A percentile compares a stretch with the other conserved stretches of the same genome.
Evolutionary conservation across 2,888 invertebrate species (phyloP).

Genomic region (Petrolisthes cinctipes): DNA sequence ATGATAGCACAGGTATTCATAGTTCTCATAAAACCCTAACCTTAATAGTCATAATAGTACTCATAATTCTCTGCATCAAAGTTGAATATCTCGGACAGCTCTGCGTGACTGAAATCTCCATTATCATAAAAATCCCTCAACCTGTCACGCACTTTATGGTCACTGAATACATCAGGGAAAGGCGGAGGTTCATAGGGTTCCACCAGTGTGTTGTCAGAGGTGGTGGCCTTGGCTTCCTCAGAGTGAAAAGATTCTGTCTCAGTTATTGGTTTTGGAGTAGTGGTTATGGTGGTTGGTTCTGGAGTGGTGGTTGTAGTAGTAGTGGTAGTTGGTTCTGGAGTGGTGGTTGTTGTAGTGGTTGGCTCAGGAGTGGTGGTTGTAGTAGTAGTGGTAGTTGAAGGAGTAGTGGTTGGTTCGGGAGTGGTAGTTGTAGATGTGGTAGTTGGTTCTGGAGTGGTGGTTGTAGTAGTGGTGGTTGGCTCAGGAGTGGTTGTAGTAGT

Average conservation of each 20-base stretch:
- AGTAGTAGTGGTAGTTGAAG: slow-evolving; percentile 3
- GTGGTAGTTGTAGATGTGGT: slow-evolving; percentile 20
- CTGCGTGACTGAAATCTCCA: slow-evolving; percentile 58
- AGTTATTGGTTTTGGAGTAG: slow-evolving; percentile 21
- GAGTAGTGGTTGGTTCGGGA: not conserved
- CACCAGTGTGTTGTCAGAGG: slow-evolving; percentile 2
- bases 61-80: slow-evolving; percentile 59
- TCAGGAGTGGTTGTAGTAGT: not conserved
- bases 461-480: not conserved
- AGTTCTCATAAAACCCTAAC: slow-evolving; percentile 30
- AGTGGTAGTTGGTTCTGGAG: not conserved
- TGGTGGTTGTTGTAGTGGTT: slow-evolving; percentile 1
- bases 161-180: slow-evolving; percentile 58
- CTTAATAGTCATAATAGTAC: slow-evolving; percentile 34
- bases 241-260: not conserved
- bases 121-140: slow-evolving; percentile 50
- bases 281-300: not conserved
- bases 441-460: not conserved
- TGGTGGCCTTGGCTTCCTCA: not conserved
- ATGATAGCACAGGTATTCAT: slow-evolving; percentile 6
- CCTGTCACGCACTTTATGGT: slow-evolving; percentile 42
- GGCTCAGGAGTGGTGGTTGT: not conserved
- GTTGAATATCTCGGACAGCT: slow-evolving; percentile 49
- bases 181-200: slow-evolving; percentile 46
- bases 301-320: not conserved